Base-by-base conservation (phyloP, 53 echinoderm and acorn worm genomes). In the Echinometra lucunter region DNA sequence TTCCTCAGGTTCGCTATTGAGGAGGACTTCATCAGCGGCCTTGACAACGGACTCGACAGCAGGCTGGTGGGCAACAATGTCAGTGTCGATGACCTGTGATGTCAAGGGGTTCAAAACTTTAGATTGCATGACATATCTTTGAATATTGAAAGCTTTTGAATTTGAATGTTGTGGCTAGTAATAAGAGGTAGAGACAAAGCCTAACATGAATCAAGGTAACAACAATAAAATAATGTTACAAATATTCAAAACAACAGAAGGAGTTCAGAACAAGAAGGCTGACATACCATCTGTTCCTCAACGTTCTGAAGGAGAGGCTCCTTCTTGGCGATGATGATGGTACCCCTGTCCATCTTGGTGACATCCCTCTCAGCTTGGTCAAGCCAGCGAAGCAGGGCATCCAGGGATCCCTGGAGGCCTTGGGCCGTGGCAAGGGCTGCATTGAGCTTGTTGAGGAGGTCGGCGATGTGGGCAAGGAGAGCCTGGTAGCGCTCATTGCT, bases 341-440 rank as follows among this genome's bases (percentile, higher is more conserved):
- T 97, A 12, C 97, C 98, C 47, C 97, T 95, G 88, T 96, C 98
- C 97, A 98, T 97, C 98, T 97, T 97, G 96, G 96, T 96, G 23
- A 98, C 98, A 32, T 98, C 96, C 49, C 96, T 67, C 82, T 98
- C 98, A 3, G 97, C 98, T 94, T 97, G 96, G 60, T 96, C 97
- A 94, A 98, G 95, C 98, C 98, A 98, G 56, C 96, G 94, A 23
- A 97, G 95, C 56, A 97, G 94, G 66, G 96, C 92, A 58, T 96
- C 97, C 95, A 98, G 95, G 5, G 96, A 93, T 23, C 96, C 98
- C 72, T 97, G 98, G 23, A 98, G 96, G 27, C 97, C 95, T 94
- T 98, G 98, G n/a, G 98, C 96, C 37, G 88, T 95, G 30, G 97
- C 97, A 21, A 97, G 95, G 94, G 98, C 98, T 17, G 95, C 88